Conservation (phyloP, 2,888 invertebrate genomes). For the Conchocele bisecta region DNA sequence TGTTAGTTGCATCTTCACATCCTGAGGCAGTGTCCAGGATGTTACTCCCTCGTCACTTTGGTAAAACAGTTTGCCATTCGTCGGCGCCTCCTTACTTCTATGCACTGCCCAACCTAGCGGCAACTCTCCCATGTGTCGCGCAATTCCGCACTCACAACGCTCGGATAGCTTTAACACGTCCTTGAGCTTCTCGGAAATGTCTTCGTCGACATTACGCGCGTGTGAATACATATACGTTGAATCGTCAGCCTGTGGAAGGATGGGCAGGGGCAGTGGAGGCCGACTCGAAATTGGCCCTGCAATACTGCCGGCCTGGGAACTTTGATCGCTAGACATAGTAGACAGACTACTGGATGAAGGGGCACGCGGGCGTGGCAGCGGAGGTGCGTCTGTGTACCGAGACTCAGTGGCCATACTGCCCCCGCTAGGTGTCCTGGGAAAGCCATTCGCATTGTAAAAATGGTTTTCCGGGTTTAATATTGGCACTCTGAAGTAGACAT, state of each 20-base stretch:
- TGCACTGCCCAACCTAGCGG: constrained; percentile 72
- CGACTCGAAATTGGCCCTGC: constrained; percentile 17
- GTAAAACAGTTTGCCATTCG: constrained; percentile 65
- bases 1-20: constrained; percentile 60
- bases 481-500: constrained; percentile 58
- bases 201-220: constrained; percentile 60
- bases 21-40: constrained; percentile 66
- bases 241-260: constrained; percentile 28
- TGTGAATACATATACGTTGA: constrained; percentile 60
- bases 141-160: constrained; percentile 72
- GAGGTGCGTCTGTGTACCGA: neutral
- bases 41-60: constrained; percentile 67
- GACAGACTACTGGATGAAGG: constrained; percentile 1
- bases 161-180: constrained; percentile 65
- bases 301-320: neutral
- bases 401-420: neutral
- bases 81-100: constrained; percentile 63
- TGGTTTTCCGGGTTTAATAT: neutral
- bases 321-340: constrained; percentile 30
- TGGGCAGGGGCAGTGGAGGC: constrained; percentile 62
- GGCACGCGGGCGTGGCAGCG: constrained; percentile 25
- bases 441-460: too few species aligned
- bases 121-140: constrained; percentile 64
- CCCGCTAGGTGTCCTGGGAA: neutral
- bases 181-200: constrained; percentile 63